Evolutionary conservation across 2,113 vertebrate species (phyloP).

Genomic region (Lycaon pictus): DNA sequence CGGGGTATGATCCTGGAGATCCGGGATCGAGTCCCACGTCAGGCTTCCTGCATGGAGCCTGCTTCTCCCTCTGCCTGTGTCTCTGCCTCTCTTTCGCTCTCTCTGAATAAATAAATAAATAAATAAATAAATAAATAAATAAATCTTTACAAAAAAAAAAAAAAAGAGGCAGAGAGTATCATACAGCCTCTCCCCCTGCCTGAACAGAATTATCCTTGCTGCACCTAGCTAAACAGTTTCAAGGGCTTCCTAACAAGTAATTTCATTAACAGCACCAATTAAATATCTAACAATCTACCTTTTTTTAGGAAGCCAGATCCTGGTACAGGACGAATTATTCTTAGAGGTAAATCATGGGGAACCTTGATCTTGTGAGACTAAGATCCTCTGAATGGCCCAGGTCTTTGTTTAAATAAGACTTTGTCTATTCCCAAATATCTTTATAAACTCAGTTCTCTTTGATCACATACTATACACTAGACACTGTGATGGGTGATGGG

Average conservation of each 20-base stretch:
- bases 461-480: not conserved
- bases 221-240: not conserved
- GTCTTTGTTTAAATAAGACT: constrained; percentile 27
- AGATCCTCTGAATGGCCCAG: constrained; percentile 3
- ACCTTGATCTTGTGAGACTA: constrained; percentile 35
- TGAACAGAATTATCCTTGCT: not conserved
- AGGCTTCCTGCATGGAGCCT: too few relatives aligned
- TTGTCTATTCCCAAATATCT: constrained; percentile 4
- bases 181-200: not conserved
- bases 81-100: too few relatives aligned
- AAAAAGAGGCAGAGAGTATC: not conserved
- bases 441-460: constrained; percentile 46
- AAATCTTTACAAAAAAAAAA: too few relatives aligned
- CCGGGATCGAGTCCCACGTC: too few relatives aligned
- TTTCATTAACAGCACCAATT: not conserved
- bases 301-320: constrained; percentile 23
- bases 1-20: too few relatives aligned
- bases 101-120: too few relatives aligned
- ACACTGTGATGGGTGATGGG: not conserved
- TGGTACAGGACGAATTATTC: not conserved
- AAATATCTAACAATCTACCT: not conserved
- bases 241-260: not conserved
- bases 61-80: too few relatives aligned
- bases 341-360: constrained; percentile 16
- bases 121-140: too few relatives aligned